Conservation (phyloP, 2,888 invertebrate genomes). For the Hyposoter dolosus region DNA sequence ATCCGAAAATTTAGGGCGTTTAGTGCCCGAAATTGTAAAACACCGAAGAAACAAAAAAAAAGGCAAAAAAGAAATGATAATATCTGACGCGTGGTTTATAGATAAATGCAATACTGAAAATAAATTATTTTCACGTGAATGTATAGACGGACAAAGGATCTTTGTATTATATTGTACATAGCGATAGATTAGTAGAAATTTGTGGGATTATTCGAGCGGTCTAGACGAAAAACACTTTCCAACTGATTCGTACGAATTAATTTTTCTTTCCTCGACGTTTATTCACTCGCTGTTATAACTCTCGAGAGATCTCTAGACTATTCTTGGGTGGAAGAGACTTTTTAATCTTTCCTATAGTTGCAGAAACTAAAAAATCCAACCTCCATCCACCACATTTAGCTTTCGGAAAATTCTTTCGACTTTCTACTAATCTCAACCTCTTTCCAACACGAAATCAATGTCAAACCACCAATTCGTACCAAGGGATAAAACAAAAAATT, state of each 20-base stretch:
- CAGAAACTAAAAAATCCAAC: constrained; percentile 6
- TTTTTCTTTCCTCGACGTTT: constrained; percentile 25
- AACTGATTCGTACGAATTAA: constrained; percentile 32
- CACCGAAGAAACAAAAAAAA: neutral
- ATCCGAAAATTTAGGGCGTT: constrained; percentile 25
- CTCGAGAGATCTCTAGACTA: constrained; percentile 19
- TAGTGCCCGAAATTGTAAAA: constrained; percentile 2
- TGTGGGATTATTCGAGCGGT: constrained; percentile 62
- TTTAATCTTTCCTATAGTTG: constrained; percentile 45
- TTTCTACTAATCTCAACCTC: constrained; percentile 62
- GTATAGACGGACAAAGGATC: constrained; percentile 76
- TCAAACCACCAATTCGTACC: constrained; percentile 43
- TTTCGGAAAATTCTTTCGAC: constrained; percentile 55
- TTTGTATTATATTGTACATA: constrained; percentile 84
- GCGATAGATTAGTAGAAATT: constrained; percentile 77
- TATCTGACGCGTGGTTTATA: constrained; percentile 18
- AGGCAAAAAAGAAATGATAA: constrained; percentile 11
- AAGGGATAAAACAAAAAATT: constrained; percentile 14
- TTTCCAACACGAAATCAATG: constrained; percentile 54
- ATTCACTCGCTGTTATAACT: constrained; percentile 12
- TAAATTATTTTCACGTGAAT: constrained; percentile 78
- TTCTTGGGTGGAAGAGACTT: constrained; percentile 32
- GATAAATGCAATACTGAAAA: constrained; percentile 57
- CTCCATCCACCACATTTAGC: constrained; percentile 15
- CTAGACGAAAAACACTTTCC: constrained; percentile 8